Base-by-base conservation (phyloP, 2,888 invertebrate genomes). In the Hirudinaria manillensis region DNA sequence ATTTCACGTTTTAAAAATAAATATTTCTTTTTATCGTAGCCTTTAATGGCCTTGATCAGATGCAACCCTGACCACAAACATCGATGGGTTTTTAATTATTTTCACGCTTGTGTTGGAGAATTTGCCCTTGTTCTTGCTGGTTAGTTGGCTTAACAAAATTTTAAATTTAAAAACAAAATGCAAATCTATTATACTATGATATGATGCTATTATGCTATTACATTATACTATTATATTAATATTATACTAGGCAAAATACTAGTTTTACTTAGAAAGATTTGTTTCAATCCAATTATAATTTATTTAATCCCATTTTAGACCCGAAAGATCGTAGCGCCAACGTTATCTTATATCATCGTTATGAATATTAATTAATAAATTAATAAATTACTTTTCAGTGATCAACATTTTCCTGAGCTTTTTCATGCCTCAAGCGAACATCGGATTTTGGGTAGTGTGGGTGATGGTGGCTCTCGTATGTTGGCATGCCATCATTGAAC, bases 21-120 rank as follows among this genome's bases (percentile, higher is more conserved):
- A n/a, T n/a, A n/a, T n/a, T n/a, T n/a, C n/a, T n/a, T n/a, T 29
- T 68, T 68, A 36, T n/a, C 7, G 34, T 68, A 74, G 74, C 74
- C 74, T 21, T n/a, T 74, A 51, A 74, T 74, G 68, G 36, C 74
- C 4, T 24, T 68, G 53, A 16, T 68, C 34, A n/a, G 74, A 19
- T 74, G 74, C 36, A 34, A 67, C 4, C 67, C 67, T 21, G 53
- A 32, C 2, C 67, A 68, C 74, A 45, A 68, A 36, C 24, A 68
- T 36, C 67, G 74, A 32, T 74, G 67, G 68, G 16, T 74, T 29
- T 74, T 74, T 65, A 74, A 74, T 38, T 32, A 67, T 45, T 61
- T 38, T 27, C 74, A 74, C 51, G 24, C 51, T 7, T 56, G 67
- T 19, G 74, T 74, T 27, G 74, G 74, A 36, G 38, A 68, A 27